Conservation (phyloP, 2,888 invertebrate genomes). For the Melanostoma scalare region DNA sequence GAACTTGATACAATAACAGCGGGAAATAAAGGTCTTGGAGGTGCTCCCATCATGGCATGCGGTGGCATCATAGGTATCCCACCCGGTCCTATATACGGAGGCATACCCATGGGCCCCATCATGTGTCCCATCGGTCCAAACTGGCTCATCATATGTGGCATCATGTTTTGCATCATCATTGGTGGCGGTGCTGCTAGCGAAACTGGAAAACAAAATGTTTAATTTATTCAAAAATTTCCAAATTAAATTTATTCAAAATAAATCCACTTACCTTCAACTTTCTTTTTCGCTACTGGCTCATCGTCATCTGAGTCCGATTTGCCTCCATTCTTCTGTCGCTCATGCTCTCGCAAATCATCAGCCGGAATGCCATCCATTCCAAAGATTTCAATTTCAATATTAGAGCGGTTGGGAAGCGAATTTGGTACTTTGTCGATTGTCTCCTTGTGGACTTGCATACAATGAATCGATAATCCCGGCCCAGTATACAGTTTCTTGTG, state of each 20-base stretch:
- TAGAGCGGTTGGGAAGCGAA: conserved; percentile 97
- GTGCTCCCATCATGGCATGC: conserved; percentile 84
- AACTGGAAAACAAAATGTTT: conserved; percentile 73
- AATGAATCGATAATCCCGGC: conserved; percentile 99
- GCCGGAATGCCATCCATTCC: conserved; percentile 99
- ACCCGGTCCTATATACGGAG: conserved; percentile 88
- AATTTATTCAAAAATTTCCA: not conserved
- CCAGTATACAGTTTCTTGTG: conserved; percentile 98
- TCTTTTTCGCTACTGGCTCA: conserved; percentile 90
- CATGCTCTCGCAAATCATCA: conserved; percentile 96
- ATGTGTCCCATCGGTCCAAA: conserved; percentile 84
- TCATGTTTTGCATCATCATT: conserved; percentile 85
- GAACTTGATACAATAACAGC: conserved; percentile 88
- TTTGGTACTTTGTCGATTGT: conserved; percentile 99
- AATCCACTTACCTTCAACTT: conserved; percentile 78
- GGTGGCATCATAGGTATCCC: conserved; percentile 85
- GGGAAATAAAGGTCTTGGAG: conserved; percentile 91
- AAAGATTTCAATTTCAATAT: conserved; percentile 99
- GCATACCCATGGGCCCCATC: conserved; percentile 86
- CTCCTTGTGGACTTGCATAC: conserved; percentile 99
- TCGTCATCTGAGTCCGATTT: conserved; percentile 93
- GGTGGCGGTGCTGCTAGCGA: conserved; percentile 82
- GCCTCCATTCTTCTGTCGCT: conserved; percentile 90
- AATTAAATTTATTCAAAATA: not conserved
- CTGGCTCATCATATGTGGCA: conserved; percentile 84